Base-by-base conservation (phyloP, 2,888 invertebrate genomes). In the Falcaria lacertinaria region DNA sequence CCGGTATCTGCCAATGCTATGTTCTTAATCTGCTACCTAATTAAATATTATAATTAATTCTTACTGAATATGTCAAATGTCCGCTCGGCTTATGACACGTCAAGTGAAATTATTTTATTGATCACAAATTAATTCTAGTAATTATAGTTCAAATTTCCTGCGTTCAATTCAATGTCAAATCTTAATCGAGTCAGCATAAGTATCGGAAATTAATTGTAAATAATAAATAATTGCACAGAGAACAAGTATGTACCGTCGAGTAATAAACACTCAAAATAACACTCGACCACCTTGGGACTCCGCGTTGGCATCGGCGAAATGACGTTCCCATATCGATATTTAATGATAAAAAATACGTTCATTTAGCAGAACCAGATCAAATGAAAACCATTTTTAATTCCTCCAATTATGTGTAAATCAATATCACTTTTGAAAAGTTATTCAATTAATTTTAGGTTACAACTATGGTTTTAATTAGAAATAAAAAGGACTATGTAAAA, bases 231-330 rank as follows among this genome's bases (percentile, higher is more conserved):
- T 6, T 7, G 22, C 6, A 1, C 22, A 22, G 22, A 3, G 28
- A 28, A 3, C 28, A 11, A 28, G 39, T 54, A 34, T 28, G 46
- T 60, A 50, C 46, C 44, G 36, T 35, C 39, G 44, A 41, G 13
- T 39, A 33, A 13, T 17, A 19, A 19, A 32, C 15, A 34, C 44
- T 61, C 59, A 43, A 75, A 75, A 76, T 73, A 75, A 57, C 73
- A 72, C 67, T 61, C 50, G 68, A 44, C 61, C 55, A 66, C 75
- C 74, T 76, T 73, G 74, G 48, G 53, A 55, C 36, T 44, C 52
- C 48, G 46, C 43, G n/a, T 3, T 49, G 22, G 48, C 44, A 41
- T 45, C 43, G 44, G 42, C 19, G 39, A 45, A 37, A 6, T 42
- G 49, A 53, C 50, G 49, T 47, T 36, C 40, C 41, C 44, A 34